Evolutionary conservation across 2,113 vertebrate species (phyloP), one percentile per base, ranked within the genome.

Genomic region (Corythaixoides concolor): DNA sequence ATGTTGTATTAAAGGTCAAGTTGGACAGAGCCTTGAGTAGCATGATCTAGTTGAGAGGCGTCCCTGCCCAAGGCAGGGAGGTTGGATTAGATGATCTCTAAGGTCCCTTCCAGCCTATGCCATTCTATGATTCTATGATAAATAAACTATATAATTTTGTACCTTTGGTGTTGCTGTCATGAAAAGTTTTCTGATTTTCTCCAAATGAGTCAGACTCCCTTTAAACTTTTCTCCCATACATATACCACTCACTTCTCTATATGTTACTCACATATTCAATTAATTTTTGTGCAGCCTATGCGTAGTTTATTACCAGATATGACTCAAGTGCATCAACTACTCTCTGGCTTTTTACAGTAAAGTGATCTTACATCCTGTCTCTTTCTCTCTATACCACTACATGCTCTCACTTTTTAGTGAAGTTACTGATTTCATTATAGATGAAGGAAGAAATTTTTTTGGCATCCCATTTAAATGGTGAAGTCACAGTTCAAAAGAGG

Each of bases 401-500:
- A 37, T 39, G 15, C 28, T 63, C 32, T 63, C 43, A 52, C 26
- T 33, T 75, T 63, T 82, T 76, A 68, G 28, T 70, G 37, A 95
- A 88, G 37, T 58, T 43, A 35, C 39, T 81, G 21, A 52, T 93
- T 81, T 84, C 11, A 72, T 72, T 84, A 39, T 78, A 84, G 35
- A 81, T 60, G 35, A 67, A 84, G 35, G 21, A 37, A 43, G 26
- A 80, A 53, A 11, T 6, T 35, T 81, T 70, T 56, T 84, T 88
- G 7, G 24, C 35, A 84, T 84, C 6, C 33, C 72, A 72, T 84
- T 90, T 67, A 90, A 92, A 85, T 39, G 24, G 24, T 26, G 32
- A 96, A 89, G 39, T 78, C 76, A 73, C 58, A 76, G 92, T 81
- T 92, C 53, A 68, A 64, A 94, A 92, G 60, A 86, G 47, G 69